Evolutionary conservation across 1,140 invertebrate species (phyloP).

Genomic region (Cecropterus lyciades): DNA sequence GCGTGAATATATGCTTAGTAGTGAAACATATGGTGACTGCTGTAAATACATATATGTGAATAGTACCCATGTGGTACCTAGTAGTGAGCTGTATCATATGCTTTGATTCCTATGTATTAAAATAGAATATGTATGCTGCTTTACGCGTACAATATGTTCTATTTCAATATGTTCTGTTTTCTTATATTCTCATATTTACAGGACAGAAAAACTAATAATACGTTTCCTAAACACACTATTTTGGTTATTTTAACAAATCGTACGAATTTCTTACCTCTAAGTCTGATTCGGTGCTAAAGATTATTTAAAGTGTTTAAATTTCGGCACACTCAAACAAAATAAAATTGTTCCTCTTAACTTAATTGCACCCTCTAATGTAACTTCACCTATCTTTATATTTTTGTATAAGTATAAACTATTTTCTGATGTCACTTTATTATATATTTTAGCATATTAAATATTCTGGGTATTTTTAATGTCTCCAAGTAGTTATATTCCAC

Average conservation of each 20-base stretch:
- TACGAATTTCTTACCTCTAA: slow-evolving; percentile 4
- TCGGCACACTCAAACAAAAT: not conserved
- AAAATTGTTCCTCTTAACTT: not conserved
- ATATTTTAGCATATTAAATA: too few relatives aligned
- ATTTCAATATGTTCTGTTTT: not conserved
- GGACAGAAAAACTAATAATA: not conserved
- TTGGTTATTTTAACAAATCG: not conserved
- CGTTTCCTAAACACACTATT: not conserved
- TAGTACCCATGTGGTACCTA: too few relatives aligned
- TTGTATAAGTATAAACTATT: not conserved
- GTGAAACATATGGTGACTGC: slow-evolving; percentile 2
- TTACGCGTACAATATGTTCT: not conserved
- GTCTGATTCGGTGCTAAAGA: slow-evolving; percentile 17
- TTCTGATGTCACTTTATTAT: too few relatives aligned
- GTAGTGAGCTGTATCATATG: not conserved
- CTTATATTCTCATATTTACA: not conserved
- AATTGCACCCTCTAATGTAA: not conserved
- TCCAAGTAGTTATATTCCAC: too few relatives aligned
- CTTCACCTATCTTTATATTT: not conserved
- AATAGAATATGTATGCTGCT: too few relatives aligned
- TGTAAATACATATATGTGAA: slow-evolving; percentile 2
- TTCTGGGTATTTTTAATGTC: too few relatives aligned
- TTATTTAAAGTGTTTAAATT: not conserved
- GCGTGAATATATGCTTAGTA: not conserved
- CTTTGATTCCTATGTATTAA: too few relatives aligned